Evolutionary conservation across 2,797 vertebrate genomes (phyloP), one percentile per base, ranked within the genome.

Genomic region (Strix occidentalis): DNA sequence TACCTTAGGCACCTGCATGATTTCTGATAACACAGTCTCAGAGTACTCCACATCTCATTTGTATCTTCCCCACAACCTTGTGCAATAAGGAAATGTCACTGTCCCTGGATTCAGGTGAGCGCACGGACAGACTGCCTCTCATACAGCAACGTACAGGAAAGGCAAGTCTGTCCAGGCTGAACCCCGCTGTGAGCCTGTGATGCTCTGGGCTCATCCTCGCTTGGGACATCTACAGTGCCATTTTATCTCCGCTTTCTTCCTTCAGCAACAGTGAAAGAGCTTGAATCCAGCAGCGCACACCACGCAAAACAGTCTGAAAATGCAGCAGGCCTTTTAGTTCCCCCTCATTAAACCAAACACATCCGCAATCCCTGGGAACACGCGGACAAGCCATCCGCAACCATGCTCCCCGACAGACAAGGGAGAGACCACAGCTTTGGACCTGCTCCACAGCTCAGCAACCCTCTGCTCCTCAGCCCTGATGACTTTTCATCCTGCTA

Each of bases 331-430:
- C n/a, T 84, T 90, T 75, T 13, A 78, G 77, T 11, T 89, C 74
- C 57, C 65, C 84, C 74, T 81, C 69, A 48, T 68, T 75, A 82
- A 89, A 41, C 46, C 45, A 43, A 84, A 71, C 23, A 60, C 41
- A 71, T 41, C 31, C 5, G 4, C 48, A n/a, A 2, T 33, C 65
- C 28, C 57, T 11, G 10, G 65, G 63, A 94, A 90, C 9, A 13
- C 0, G 0, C 25, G 0, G 1, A 53, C 33, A 41, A 77, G 13
- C 60, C 63, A 58, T 16, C 43, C 6, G 0, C 66, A 79, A 10
- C 60, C 33, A 18, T 0, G 6, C 18, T 63, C 37, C 56, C 64
- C 1, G 0, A 8, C 43, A 33, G 33, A 28, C 2, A 2, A 72
- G 63, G 82, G 46, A 63, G 24, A 80, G 51, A 46, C 5, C 35